phyloP scores from a whole-genome alignment of 2,113 vertebrate genomes.

The Pollimyrus isidori region DNA sequence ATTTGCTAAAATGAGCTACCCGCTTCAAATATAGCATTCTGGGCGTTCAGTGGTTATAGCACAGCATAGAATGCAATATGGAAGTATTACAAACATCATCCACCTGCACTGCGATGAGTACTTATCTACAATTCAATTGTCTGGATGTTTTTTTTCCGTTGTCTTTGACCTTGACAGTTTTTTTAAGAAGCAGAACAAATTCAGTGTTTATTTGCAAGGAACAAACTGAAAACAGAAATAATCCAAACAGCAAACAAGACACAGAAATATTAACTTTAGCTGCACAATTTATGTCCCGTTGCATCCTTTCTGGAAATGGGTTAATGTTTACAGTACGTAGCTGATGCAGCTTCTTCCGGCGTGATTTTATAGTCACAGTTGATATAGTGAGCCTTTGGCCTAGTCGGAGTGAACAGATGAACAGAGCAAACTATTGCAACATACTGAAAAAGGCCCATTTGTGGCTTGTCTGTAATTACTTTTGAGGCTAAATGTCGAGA shows the following conservation, averaged over 20 bases:
- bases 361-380: slow-evolving; percentile 12
- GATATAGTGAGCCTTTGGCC: slow-evolving; percentile 17
- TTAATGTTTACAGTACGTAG: slow-evolving; percentile 3
- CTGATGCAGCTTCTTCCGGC: slow-evolving; percentile 1
- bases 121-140: not conserved
- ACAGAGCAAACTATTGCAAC: not conserved
- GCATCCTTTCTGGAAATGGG: slow-evolving; percentile 4
- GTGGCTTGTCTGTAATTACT: not conserved
- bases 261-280: not conserved
- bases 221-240: not conserved
- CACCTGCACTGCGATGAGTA: not conserved
- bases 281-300: not conserved
- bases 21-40: not conserved
- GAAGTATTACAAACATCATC: not conserved
- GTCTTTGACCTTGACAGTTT: not conserved
- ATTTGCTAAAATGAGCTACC: not conserved
- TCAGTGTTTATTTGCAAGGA: not conserved
- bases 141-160: not conserved
- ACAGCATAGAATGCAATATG: not conserved
- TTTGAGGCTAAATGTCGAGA: not conserved
- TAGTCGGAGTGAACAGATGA: not conserved
- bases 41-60: not conserved
- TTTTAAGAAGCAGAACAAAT: not conserved
- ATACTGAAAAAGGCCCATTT: slow-evolving; percentile 25
- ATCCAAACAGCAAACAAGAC: not conserved